These are phyloP conservation scores for Acleris laterana DNA, from an alignment of 2,888 invertebrate species.

Conservation along the genomic window DNA sequence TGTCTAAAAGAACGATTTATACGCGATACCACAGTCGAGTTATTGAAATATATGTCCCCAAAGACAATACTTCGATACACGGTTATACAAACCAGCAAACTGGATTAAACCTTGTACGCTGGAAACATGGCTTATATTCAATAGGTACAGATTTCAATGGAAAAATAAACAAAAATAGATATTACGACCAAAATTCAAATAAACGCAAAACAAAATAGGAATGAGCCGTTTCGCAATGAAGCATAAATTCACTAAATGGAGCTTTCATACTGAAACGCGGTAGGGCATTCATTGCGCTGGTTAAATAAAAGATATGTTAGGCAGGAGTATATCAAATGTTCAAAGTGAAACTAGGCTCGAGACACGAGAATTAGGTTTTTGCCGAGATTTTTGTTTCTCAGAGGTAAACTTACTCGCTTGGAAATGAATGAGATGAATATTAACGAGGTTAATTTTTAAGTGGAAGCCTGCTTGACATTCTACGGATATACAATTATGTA, in stretches of 20 bases:
- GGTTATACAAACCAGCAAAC: slow-evolving; percentile 44
- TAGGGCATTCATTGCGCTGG: slow-evolving; percentile 16
- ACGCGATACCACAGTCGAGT: slow-evolving; percentile 69
- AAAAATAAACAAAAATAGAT: slow-evolving; percentile 68
- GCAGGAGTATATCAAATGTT: slow-evolving; percentile 1
- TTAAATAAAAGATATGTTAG: slow-evolving; percentile 20
- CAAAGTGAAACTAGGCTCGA: not conserved
- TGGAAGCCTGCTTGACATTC: no score
- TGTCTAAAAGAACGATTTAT: slow-evolving; percentile 79
- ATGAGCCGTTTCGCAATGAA: slow-evolving; percentile 71
- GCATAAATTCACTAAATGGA: slow-evolving; percentile 72
- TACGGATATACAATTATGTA: no score
- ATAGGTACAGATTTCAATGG: slow-evolving; percentile 44
- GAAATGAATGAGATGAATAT: no score
- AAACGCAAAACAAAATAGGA: slow-evolving; percentile 71
- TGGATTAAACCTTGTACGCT: slow-evolving; percentile 55
- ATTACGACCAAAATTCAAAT: slow-evolving; percentile 69
- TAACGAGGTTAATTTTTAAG: no score
- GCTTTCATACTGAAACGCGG: slow-evolving; percentile 64
- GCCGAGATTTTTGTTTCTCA: not conserved
- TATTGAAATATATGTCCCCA: slow-evolving; percentile 81
- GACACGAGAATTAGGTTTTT: not conserved
- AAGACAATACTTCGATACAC: slow-evolving; percentile 66
- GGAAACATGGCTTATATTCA: slow-evolving; percentile 52
- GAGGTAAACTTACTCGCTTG: not conserved